Evolutionary conservation across 1,140 invertebrate genomes (phyloP).

Genomic region (Antheraea pernyi): DNA sequence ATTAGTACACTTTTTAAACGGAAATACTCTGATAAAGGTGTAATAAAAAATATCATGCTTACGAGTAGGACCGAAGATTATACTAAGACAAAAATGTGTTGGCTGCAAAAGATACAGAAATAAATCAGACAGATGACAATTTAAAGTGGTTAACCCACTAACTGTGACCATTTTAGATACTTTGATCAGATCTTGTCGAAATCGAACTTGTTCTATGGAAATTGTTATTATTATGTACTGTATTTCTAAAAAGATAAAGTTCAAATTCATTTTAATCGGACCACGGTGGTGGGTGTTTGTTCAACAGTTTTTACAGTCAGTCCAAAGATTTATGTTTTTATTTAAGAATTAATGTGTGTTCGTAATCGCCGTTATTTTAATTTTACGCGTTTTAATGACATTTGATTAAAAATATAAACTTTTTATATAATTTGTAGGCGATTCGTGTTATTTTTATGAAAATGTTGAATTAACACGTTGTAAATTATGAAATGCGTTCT

Average conservation of each 20-base stretch:
- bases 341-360: slow-evolving; percentile 76
- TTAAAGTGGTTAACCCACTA: slow-evolving; percentile 80
- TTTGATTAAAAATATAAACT: slow-evolving; percentile 56
- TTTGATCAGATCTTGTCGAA: slow-evolving; percentile 77
- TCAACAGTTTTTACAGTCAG: slow-evolving; percentile 66
- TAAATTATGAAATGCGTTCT: slow-evolving; percentile 5
- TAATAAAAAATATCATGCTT: slow-evolving; percentile 16
- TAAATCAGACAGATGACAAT: slow-evolving; percentile 81
- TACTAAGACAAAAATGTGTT: slow-evolving; percentile 65
- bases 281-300: slow-evolving; percentile 68
- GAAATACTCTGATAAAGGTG: slow-evolving; percentile 1
- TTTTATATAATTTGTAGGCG: slow-evolving; percentile 28
- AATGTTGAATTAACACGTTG: slow-evolving; percentile 11
- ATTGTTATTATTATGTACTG: slow-evolving; percentile 33
- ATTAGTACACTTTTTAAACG: slow-evolving; percentile 2
- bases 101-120: slow-evolving; percentile 77
- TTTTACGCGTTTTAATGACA: slow-evolving; percentile 61
- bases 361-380: slow-evolving; percentile 75
- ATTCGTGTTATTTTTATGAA: slow-evolving; percentile 19
- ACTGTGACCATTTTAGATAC: slow-evolving; percentile 80
- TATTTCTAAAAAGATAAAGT: slow-evolving; percentile 41
- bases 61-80: slow-evolving; percentile 22
- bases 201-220: slow-evolving; percentile 46
- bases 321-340: slow-evolving; percentile 77
- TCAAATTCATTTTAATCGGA: slow-evolving; percentile 40